Percentiles rank a stretch among this genome's conserved stretches.
Evolutionary conservation across 2,797 vertebrate species (phyloP).

Genomic region (Chaunax sp.): DNA sequence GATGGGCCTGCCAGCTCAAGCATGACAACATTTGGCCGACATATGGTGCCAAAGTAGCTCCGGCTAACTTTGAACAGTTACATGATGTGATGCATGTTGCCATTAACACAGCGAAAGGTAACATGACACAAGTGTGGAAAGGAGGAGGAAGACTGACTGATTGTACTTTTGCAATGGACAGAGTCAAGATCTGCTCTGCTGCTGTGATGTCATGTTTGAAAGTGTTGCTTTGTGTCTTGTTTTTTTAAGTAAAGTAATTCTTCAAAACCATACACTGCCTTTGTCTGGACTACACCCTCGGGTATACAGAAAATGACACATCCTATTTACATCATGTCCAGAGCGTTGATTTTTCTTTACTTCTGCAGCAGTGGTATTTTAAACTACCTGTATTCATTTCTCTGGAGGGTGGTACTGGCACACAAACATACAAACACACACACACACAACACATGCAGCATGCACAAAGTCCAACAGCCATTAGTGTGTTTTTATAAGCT

Average conservation of each 20-base stretch:
- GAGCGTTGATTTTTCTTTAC: conserved; percentile 7
- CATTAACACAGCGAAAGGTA: conserved; percentile 27
- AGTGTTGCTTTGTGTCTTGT: neutral
- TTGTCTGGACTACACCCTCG: conserved; percentile 40
- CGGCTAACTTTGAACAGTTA: conserved; percentile 22
- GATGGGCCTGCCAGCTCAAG: conserved; percentile 20
- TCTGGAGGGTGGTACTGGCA: conserved; percentile 7
- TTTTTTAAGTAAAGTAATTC: conserved; percentile 28
- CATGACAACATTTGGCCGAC: conserved; percentile 55
- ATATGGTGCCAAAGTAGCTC: conserved; percentile 39
- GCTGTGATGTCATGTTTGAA: conserved; percentile 35
- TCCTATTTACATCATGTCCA: conserved; percentile 50
- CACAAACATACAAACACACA: conserved; percentile 9
- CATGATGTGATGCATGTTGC: conserved; percentile 32
- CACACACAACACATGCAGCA: conserved; percentile 19
- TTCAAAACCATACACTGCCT: conserved; percentile 32
- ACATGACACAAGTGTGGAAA: conserved; percentile 37
- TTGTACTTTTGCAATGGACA: neutral
- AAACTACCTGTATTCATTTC: conserved; percentile 38
- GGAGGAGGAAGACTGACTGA: neutral
- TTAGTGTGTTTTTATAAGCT: conserved; percentile 75
- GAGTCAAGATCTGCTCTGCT: conserved; percentile 19
- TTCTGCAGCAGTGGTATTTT: conserved; percentile 25
- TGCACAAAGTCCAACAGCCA: conserved; percentile 61
- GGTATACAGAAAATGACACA: conserved; percentile 44